phyloP scores from a whole-genome alignment of 2,888 invertebrate species.

The Pilophorus perplexus region DNA sequence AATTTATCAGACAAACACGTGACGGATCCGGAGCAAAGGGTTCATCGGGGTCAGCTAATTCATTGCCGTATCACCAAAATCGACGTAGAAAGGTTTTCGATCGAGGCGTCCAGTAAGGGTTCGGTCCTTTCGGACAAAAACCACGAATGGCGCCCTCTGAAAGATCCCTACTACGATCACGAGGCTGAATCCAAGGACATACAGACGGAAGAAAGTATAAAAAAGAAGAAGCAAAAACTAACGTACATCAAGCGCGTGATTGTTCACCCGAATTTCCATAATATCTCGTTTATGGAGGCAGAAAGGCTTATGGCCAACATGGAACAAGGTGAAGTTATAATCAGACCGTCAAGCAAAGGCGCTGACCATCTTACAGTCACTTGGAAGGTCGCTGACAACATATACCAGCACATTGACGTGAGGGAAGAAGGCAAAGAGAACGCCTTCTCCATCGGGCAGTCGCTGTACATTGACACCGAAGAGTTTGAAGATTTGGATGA shows the following conservation, averaged over 20 bases:
- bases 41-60: constrained; percentile 77
- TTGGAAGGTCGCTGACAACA: constrained; percentile 94
- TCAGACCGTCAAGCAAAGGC: constrained; percentile 96
- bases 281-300: constrained; percentile 89
- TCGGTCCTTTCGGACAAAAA: constrained; percentile 89
- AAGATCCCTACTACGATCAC: constrained; percentile 88
- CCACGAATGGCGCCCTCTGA: constrained; percentile 84
- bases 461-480: constrained; percentile 82
- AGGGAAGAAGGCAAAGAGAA: constrained; percentile 95
- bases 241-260: constrained; percentile 94
- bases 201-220: constrained; percentile 74
- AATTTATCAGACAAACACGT: constrained; percentile 92
- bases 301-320: constrained; percentile 85
- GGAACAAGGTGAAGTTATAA: constrained; percentile 95
- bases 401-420: constrained; percentile 95
- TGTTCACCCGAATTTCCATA: constrained; percentile 95
- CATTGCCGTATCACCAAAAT: constrained; percentile 92
- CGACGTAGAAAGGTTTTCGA: constrained; percentile 88
- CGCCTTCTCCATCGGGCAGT: constrained; percentile 86
- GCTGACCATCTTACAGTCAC: constrained; percentile 94
- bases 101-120: constrained; percentile 89
- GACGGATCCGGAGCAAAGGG: constrained; percentile 88
- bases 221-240: constrained; percentile 76
- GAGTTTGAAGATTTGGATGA: constrained; percentile 99
- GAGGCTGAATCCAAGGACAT: constrained; percentile 77